phyloP scores from a whole-genome alignment of 2,113 vertebrate genomes.

The Clupea harengus region DNA sequence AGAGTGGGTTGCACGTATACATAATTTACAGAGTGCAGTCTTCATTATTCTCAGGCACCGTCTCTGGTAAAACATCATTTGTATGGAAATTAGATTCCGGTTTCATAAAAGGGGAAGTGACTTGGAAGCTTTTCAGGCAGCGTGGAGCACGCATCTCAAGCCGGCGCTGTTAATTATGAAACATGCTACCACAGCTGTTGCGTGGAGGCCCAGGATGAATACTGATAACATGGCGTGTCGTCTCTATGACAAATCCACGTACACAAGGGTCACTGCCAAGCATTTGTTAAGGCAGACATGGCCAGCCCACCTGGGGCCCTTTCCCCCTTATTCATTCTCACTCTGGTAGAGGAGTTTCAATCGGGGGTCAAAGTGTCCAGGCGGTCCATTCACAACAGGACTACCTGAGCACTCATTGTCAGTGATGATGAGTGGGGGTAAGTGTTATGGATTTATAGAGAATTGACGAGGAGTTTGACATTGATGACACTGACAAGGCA shows the following conservation, averaged over 20 bases:
- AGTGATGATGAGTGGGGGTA: neutral
- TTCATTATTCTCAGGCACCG: conserved; percentile 28
- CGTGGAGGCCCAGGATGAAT: conserved; percentile 13
- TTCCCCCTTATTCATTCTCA: neutral
- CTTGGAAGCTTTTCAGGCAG: conserved; percentile 14
- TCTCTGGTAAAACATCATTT: conserved; percentile 32
- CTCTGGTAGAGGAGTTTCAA: neutral
- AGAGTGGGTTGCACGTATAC: conserved; percentile 10
- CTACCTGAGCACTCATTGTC: neutral
- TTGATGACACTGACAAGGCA: neutral
- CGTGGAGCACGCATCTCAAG: neutral
- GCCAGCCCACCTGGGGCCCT: neutral
- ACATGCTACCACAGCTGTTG: conserved; percentile 8
- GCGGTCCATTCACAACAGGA: neutral
- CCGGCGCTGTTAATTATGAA: conserved; percentile 30
- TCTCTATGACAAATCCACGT: conserved; percentile 2
- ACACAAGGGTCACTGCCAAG: neutral
- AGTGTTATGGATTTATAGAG: neutral
- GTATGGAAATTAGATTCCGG: conserved; percentile 45
- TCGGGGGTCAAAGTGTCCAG: neutral
- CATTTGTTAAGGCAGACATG: neutral
- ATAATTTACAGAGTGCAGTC: conserved; percentile 19
- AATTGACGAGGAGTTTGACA: neutral
- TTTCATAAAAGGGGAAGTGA: conserved; percentile 20
- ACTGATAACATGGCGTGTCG: conserved; percentile 34